phyloP scores from a whole-genome alignment of 2,888 invertebrate species.

The Drosophila nigricruria region DNA sequence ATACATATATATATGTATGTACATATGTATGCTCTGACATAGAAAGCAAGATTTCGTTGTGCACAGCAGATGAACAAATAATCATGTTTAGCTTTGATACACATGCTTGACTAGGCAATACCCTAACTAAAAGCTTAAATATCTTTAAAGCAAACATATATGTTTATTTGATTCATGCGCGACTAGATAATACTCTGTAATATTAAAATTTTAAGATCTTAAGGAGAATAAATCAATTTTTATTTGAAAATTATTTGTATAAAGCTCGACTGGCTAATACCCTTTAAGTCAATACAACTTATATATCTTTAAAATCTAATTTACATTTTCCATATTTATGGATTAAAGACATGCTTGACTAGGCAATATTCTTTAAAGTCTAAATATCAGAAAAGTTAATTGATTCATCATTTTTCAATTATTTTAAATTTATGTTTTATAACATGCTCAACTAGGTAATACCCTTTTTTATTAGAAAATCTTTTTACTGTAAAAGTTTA shows the following conservation, averaged over 20 bases:
- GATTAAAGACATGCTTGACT: background rate
- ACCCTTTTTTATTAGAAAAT: too few relatives aligned
- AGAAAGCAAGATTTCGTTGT: conserved; percentile 24
- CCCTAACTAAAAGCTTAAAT: conserved; percentile 6
- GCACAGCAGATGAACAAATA: conserved; percentile 33
- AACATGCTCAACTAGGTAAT: background rate
- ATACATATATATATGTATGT: background rate
- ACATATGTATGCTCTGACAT: background rate
- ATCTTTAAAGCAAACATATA: background rate
- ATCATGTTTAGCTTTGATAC: background rate
- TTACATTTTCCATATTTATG: background rate
- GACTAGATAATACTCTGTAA: background rate
- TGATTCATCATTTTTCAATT: background rate
- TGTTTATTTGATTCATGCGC: background rate
- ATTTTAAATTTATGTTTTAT: background rate
- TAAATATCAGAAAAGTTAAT: background rate
- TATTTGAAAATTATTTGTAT: background rate
- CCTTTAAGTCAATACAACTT: background rate
- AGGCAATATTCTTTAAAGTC: background rate
- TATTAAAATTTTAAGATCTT: background rate
- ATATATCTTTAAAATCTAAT: background rate
- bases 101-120: conserved; percentile 16
- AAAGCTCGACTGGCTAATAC: background rate
- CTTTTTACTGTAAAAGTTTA: too few relatives aligned
- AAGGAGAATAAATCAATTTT: background rate